A percentile compares a stretch with the other conserved stretches of the same genome.
Conservation (phyloP, 2,797 vertebrate genomes). For the Rhinophrynus dorsalis region DNA sequence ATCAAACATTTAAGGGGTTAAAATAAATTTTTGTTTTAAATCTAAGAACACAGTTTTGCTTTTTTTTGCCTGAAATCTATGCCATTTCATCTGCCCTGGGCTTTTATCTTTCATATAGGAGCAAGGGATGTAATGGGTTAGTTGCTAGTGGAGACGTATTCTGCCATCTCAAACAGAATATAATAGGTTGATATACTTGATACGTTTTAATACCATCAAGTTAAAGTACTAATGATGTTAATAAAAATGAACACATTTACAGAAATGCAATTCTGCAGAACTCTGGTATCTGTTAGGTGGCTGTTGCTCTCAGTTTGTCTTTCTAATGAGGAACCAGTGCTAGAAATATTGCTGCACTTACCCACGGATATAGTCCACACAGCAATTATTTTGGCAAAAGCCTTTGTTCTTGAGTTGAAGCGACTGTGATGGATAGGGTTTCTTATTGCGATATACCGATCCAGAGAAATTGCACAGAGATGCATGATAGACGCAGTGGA, state of each 20-base stretch:
- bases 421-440: constrained; percentile 94
- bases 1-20: too few relatives aligned
- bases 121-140: background rate
- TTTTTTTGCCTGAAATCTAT: too few relatives aligned
- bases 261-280: background rate
- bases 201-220: background rate
- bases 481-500: constrained; percentile 97
- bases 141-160: background rate
- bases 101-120: too few relatives aligned
- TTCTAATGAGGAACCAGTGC: constrained; percentile 14
- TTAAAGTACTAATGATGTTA: background rate
- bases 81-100: too few relatives aligned
- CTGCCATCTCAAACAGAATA: background rate
- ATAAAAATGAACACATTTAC: background rate
- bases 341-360: constrained; percentile 64
- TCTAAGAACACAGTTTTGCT: too few relatives aligned
- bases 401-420: constrained; percentile 91
- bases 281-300: background rate
- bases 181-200: background rate
- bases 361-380: constrained; percentile 95
- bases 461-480: constrained; percentile 93
- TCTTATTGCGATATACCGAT: constrained; percentile 91
- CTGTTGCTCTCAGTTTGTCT: constrained; percentile 30
- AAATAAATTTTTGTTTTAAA: too few relatives aligned
- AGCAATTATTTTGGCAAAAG: constrained; percentile 90